phyloP scores from a whole-genome alignment of 2,113 vertebrate genomes.

The Labrus mixtus region DNA sequence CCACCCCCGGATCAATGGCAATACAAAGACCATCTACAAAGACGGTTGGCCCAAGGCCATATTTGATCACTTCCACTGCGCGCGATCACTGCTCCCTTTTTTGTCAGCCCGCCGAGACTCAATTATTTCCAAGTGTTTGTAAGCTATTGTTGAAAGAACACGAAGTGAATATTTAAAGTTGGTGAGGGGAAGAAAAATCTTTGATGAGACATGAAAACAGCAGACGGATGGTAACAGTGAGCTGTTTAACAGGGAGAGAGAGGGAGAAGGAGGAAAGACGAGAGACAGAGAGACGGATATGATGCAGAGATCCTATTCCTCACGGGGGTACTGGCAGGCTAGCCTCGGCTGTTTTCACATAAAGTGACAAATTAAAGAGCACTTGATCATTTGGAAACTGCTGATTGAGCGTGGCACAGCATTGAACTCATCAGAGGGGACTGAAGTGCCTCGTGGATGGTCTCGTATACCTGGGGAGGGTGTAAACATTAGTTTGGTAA shows the following conservation, averaged over 20 bases:
- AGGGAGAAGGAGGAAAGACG: slow-evolving; percentile 12
- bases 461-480: neutral
- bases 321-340: slow-evolving; percentile 23
- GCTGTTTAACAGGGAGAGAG: slow-evolving; percentile 52
- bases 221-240: slow-evolving; percentile 71
- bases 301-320: slow-evolving; percentile 52
- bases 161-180: slow-evolving; percentile 78
- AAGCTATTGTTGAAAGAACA: slow-evolving; percentile 83
- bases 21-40: slow-evolving; percentile 84
- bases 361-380: slow-evolving; percentile 46
- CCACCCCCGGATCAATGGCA: slow-evolving; percentile 83
- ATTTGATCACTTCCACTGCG: slow-evolving; percentile 82
- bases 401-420: slow-evolving; percentile 35
- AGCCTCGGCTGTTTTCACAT: slow-evolving; percentile 45
- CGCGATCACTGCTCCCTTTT: slow-evolving; percentile 68
- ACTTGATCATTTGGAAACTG: slow-evolving; percentile 48
- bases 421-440: slow-evolving; percentile 36
- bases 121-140: slow-evolving; percentile 85
- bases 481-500: neutral
- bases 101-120: slow-evolving; percentile 76
- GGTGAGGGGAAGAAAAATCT: slow-evolving; percentile 62
- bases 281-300: slow-evolving; percentile 31
- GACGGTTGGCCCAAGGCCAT: slow-evolving; percentile 83
- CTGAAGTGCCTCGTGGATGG: slow-evolving; percentile 12
- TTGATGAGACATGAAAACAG: slow-evolving; percentile 78